These are phyloP conservation scores for Hesperophylax magnus DNA, from an alignment of 1,140 invertebrate species.

Conservation along the genomic window DNA sequence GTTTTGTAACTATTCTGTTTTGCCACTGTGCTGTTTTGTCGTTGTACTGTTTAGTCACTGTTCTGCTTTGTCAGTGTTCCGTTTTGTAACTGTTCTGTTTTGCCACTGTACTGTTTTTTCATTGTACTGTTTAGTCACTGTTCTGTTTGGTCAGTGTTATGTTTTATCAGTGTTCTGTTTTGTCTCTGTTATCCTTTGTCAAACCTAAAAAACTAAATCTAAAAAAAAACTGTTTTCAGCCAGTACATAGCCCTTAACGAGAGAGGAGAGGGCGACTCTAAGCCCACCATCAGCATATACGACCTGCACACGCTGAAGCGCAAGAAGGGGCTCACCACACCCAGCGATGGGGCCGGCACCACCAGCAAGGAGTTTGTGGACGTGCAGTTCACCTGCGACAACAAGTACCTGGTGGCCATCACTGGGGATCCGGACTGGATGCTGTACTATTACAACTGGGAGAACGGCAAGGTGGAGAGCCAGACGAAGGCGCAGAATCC, in stretches of 20 bases:
- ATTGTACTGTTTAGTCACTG: too few species aligned
- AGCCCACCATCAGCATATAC: conserved; percentile 76
- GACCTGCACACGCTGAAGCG: conserved; percentile 75
- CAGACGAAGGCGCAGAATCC: conserved; percentile 78
- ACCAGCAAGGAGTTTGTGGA: conserved; percentile 77
- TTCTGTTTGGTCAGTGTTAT: too few species aligned
- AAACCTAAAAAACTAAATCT: too few species aligned
- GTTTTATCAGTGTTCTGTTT: too few species aligned
- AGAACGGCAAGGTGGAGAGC: conserved; percentile 86
- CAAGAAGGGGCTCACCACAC: conserved; percentile 74
- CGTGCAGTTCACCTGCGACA: conserved; percentile 84
- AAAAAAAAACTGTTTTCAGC: conserved; percentile 65
- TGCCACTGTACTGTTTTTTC: too few species aligned
- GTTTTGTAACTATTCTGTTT: too few species aligned
- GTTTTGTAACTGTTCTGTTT: too few species aligned
- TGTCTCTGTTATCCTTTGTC: too few species aligned
- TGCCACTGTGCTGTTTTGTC: too few species aligned
- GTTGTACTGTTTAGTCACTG: too few species aligned
- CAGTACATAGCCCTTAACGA: conserved; percentile 70
- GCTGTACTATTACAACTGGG: conserved; percentile 87
- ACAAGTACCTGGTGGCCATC: conserved; percentile 82
- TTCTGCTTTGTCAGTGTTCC: too few species aligned
- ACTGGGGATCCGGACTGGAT: conserved; percentile 86
- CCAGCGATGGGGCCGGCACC: conserved; percentile 68
- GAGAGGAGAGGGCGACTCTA: conserved; percentile 64